Evolutionary conservation across 2,113 vertebrate species (phyloP), one percentile per base, ranked within the genome.

Genomic region (Phoxinus phoxinus): DNA sequence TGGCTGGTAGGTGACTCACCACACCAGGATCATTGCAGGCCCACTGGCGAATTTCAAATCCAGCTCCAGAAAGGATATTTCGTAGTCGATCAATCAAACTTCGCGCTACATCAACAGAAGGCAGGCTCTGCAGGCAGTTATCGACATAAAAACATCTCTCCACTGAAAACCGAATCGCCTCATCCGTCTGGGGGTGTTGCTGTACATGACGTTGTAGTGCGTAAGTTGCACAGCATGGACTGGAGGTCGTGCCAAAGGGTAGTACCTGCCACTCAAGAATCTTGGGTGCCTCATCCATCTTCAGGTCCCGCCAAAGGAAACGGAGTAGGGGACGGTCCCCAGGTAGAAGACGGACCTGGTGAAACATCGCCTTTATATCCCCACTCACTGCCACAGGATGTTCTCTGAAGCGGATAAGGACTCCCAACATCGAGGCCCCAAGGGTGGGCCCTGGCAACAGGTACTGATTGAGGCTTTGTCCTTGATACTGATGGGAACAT

Each of bases 101-200:
- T 86, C 3, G 58, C 9, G 58, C 56, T 8, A 2, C 84, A 1
- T 72, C 67, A 12, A 23, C 11, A 30, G 67, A 37, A 7, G 56
- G 53, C 12, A 75, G 35, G 25, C 59, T 83, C 11, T 84, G 51
- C 15, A 84, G 30, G 5, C 82, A 87, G 19, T 87, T 90, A 23
- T 88, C 85, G 0, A 89, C 88, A 23, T 90, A 87, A 30, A 89
- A 89, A 0, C 58, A 86, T 25, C 63, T 25, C n/a, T 73, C 41
- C 1, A 89, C 51, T 15, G 76, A 46, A 27, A 19, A 13, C 21
- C 25, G 13, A 19, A 67, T 32, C 11, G 25, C 63, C 63, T 67
- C 63, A 25, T 67, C 30, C 1, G 19, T 84, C 67, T 23, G 17
- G 32, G 58, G 58, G 23, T 59, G 58, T 10, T 59, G 58, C 23